Conservation (phyloP, 2,113 vertebrate genomes). For the Propithecus coquereli region DNA sequence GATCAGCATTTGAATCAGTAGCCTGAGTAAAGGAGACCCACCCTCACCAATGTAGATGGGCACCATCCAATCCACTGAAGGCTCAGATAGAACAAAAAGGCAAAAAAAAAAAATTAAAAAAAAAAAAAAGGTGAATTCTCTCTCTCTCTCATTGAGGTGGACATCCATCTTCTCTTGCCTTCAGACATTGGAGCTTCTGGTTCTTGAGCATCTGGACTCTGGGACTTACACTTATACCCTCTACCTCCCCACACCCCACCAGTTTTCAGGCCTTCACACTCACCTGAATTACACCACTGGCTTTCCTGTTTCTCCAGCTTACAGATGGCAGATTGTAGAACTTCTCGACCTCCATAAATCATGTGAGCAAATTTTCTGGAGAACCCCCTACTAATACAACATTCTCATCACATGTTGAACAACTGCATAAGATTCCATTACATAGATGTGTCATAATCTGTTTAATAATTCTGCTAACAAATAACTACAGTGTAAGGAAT, state of each 20-base stretch:
- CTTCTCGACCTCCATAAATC: not conserved
- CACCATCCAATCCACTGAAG: not conserved
- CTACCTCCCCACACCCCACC: fast-evolving
- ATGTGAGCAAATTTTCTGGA: not conserved
- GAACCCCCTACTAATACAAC: not conserved
- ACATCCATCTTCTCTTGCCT: not conserved
- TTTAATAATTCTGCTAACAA: not conserved
- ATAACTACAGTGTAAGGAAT: not conserved
- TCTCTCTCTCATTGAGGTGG: not conserved
- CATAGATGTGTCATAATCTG: not conserved
- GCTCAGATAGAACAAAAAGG: not conserved
- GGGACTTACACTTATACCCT: not conserved
- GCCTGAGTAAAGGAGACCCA: not conserved
- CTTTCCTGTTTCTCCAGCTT: not conserved
- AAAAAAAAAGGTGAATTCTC: too few relatives aligned
- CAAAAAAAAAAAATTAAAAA: not conserved
- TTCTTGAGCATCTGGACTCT: not conserved
- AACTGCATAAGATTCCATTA: not conserved
- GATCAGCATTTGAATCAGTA: not conserved
- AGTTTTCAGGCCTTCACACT: not conserved
- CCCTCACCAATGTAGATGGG: not conserved
- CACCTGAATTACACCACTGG: not conserved
- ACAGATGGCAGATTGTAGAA: too few relatives aligned
- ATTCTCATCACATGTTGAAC: not conserved
- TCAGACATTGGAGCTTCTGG: not conserved